These are phyloP conservation scores for Leptothorax acervorum DNA, from an alignment of 2,888 invertebrate species.

Conservation along the genomic window DNA sequence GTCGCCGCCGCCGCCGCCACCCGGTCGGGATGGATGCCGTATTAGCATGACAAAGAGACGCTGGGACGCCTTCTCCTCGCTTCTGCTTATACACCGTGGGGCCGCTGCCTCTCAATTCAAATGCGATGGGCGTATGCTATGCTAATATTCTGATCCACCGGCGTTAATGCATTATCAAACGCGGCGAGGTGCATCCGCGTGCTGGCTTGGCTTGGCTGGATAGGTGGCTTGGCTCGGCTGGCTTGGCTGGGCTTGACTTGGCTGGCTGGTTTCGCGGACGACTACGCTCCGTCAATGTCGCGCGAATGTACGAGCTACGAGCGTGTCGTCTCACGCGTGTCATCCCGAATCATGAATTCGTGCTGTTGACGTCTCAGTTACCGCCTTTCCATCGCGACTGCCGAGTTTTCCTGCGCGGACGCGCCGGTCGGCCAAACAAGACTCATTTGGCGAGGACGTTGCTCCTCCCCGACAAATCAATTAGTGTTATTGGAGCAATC, in stretches of 20 bases:
- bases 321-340: slow-evolving; percentile 47
- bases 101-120: slow-evolving; percentile 84
- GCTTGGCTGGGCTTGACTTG: slow-evolving; percentile 23
- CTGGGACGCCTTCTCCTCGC: slow-evolving; percentile 84
- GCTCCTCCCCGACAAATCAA: slow-evolving; percentile 22
- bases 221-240: slow-evolving; percentile 19
- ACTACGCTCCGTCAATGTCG: slow-evolving; percentile 40
- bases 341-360: slow-evolving; percentile 54
- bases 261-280: slow-evolving; percentile 37
- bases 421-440: background rate
- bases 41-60: slow-evolving; percentile 86
- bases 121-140: slow-evolving; percentile 85
- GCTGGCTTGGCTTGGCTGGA: slow-evolving; percentile 45
- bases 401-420: background rate
- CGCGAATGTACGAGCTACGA: background rate
- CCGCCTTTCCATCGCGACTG: slow-evolving; percentile 19
- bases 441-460: background rate
- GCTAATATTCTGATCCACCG: slow-evolving; percentile 84
- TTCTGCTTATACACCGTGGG: slow-evolving; percentile 81
- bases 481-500: slow-evolving; percentile 40
- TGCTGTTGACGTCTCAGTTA: slow-evolving; percentile 71
- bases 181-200: slow-evolving; percentile 78
- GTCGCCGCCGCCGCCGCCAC: background rate
- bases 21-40: slow-evolving; percentile 81
- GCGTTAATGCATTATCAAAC: slow-evolving; percentile 85